These are phyloP conservation scores for Torymus texanus DNA, from an alignment of 2,888 invertebrate genomes.

Conservation along the genomic window DNA sequence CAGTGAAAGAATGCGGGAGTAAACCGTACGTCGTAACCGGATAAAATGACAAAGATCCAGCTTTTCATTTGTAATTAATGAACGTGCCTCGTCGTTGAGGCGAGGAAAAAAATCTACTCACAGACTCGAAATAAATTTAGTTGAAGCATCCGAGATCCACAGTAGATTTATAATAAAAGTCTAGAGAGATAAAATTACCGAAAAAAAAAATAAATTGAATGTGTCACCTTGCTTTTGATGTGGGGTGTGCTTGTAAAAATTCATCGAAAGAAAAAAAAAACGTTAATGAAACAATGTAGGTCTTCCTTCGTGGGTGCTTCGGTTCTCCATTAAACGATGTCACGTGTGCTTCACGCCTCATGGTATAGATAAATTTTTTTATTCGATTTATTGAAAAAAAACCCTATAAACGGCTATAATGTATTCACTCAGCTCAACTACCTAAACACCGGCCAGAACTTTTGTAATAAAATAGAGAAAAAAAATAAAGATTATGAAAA, in stretches of 20 bases:
- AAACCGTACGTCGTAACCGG: slow-evolving; percentile 26
- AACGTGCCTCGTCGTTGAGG: slow-evolving; percentile 36
- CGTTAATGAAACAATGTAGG: slow-evolving; percentile 47
- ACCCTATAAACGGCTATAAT: slow-evolving; percentile 54
- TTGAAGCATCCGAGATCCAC: slow-evolving; percentile 49
- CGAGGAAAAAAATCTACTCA: slow-evolving; percentile 35
- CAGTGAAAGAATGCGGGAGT: slow-evolving; percentile 23
- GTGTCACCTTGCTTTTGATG: slow-evolving; percentile 56
- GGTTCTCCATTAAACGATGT: slow-evolving; percentile 53
- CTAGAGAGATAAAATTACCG: slow-evolving; percentile 41
- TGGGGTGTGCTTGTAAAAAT: slow-evolving; percentile 54
- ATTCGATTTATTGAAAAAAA: slow-evolving; percentile 51
- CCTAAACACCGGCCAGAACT: slow-evolving; percentile 52
- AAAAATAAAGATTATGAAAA: slow-evolving; percentile 38
- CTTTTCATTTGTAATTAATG: slow-evolving; percentile 38
- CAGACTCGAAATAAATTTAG: slow-evolving; percentile 43
- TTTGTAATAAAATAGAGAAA: slow-evolving; percentile 48
- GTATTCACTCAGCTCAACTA: slow-evolving; percentile 55
- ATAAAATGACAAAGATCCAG: slow-evolving; percentile 10
- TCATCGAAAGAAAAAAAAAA: slow-evolving; percentile 39
- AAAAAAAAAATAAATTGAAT: slow-evolving; percentile 30
- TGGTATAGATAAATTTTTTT: slow-evolving; percentile 55
- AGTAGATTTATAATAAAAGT: slow-evolving; percentile 38
- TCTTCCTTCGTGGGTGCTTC: slow-evolving; percentile 58
- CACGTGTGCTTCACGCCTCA: slow-evolving; percentile 57